phyloP scores from a whole-genome alignment of 2,113 vertebrate genomes.

The Dendrocopos noguchii region DNA sequence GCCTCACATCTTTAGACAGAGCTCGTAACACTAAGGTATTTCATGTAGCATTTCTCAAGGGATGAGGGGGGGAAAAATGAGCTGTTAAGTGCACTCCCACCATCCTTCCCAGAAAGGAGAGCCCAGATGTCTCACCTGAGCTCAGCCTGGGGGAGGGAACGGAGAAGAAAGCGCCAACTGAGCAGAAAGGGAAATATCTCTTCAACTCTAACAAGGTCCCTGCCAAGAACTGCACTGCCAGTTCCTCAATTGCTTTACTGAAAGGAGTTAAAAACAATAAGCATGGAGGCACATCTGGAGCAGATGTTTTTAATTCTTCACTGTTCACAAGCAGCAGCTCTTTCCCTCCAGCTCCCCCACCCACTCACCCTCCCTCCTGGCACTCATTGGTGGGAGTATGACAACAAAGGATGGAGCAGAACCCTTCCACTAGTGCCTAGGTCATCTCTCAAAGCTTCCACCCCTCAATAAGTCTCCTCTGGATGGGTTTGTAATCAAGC shows the following conservation, averaged over 20 bases:
- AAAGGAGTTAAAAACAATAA: background rate
- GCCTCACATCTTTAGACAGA: background rate
- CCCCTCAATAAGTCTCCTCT: background rate
- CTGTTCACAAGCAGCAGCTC: background rate
- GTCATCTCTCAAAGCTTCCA: background rate
- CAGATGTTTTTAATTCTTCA: slow-evolving; percentile 12
- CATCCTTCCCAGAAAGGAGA: background rate
- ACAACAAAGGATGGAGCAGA: background rate
- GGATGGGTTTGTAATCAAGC: background rate
- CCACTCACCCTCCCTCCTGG: background rate
- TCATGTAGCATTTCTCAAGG: background rate
- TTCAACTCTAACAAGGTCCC: background rate
- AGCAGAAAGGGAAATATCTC: background rate
- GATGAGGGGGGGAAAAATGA: no score
- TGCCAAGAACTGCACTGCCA: background rate
- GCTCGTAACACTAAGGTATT: background rate
- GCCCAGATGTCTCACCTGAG: background rate
- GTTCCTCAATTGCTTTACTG: background rate
- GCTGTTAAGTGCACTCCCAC: background rate
- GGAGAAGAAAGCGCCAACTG: background rate
- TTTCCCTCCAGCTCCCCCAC: background rate
- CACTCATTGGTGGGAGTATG: background rate
- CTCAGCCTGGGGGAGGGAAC: background rate
- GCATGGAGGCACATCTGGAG: background rate
- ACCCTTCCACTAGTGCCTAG: background rate